These are phyloP conservation scores for Melanostoma mellinum DNA, from an alignment of 2,888 invertebrate genomes.

Conservation along the genomic window DNA sequence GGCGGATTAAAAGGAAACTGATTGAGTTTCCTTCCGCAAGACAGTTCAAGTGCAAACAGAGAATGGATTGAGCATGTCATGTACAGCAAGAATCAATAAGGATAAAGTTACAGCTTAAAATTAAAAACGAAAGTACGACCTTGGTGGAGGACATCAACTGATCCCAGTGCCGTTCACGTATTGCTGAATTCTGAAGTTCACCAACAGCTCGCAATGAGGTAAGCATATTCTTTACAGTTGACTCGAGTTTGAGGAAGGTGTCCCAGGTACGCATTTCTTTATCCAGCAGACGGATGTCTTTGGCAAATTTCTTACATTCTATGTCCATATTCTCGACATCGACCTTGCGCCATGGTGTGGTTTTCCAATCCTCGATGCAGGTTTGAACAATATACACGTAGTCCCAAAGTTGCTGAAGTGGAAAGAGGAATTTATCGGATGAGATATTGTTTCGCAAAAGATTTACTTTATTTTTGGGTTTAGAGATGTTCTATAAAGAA, in stretches of 20 bases:
- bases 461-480: no score
- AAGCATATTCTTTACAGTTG: constrained; percentile 97
- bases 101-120: neutral
- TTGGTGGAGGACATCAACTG: constrained; percentile 98
- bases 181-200: constrained; percentile 97
- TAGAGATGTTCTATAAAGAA: no score
- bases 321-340: constrained; percentile 99
- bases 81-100: constrained; percentile 55
- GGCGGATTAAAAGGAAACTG: constrained; percentile 2
- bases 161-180: constrained; percentile 97
- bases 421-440: neutral
- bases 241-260: constrained; percentile 93
- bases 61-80: constrained; percentile 50
- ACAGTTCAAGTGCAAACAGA: constrained; percentile 55
- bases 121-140: constrained; percentile 83
- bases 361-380: constrained; percentile 98
- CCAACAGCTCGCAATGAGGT: constrained; percentile 97
- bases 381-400: constrained; percentile 94
- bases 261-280: constrained; percentile 98
- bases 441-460: no score
- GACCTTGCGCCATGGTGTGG: constrained; percentile 97
- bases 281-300: constrained; percentile 94
- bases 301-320: constrained; percentile 98
- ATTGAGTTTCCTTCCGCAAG: constrained; percentile 26
- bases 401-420: constrained; percentile 94